Conservation (phyloP, 2,888 invertebrate species). For the Automeris io region DNA sequence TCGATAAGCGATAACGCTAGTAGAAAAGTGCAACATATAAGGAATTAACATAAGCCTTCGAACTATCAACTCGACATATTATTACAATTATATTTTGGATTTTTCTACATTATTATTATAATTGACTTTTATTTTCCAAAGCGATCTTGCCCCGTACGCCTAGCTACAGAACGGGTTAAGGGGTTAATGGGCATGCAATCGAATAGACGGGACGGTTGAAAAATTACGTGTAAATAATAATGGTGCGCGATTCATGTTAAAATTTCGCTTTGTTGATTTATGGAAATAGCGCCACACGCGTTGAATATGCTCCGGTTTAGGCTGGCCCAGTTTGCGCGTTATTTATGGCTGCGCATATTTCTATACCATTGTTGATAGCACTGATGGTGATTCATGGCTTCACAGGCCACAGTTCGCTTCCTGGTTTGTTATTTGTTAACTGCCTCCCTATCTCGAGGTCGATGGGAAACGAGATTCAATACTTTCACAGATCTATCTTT, state of each 20-base stretch:
- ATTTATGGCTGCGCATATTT: conserved; percentile 15
- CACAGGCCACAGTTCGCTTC: neutral
- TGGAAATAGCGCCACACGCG: conserved; percentile 33
- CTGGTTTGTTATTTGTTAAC: conserved; percentile 1
- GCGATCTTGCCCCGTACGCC: no score
- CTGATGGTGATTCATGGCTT: conserved; percentile 2
- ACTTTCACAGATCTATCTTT: no score
- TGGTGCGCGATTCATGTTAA: neutral
- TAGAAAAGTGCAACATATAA: no score
- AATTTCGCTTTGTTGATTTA: conserved; percentile 7
- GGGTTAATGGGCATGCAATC: no score
- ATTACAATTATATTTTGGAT: no score
- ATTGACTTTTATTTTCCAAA: no score
- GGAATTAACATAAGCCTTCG: no score
- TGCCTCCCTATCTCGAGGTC: neutral
- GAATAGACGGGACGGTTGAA: neutral
- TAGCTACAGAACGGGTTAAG: no score
- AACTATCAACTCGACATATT: no score
- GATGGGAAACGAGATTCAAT: no score
- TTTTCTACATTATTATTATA: no score
- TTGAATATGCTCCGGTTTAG: conserved; percentile 27
- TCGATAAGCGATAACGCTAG: no score
- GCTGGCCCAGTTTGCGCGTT: conserved; percentile 31
- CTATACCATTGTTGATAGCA: conserved; percentile 9
- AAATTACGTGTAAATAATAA: neutral